These are phyloP conservation scores for Scaptomyza polygonia DNA, from an alignment of 2,888 invertebrate genomes.

Conservation along the genomic window DNA sequence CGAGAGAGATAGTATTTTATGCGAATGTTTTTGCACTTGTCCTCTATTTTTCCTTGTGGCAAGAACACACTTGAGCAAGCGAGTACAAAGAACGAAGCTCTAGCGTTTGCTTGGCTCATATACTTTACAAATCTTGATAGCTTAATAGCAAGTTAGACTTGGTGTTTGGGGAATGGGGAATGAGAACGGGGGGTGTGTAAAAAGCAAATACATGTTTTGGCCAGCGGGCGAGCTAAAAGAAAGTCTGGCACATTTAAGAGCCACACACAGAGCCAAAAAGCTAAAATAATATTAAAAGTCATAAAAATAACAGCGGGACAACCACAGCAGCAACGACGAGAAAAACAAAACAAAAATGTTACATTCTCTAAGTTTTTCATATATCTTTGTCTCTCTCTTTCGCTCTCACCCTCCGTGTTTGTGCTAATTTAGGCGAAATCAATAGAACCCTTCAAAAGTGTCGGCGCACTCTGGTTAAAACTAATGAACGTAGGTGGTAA, in stretches of 20 bases:
- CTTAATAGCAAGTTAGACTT: constrained; percentile 67
- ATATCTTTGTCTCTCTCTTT: constrained; percentile 7
- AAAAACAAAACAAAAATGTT: constrained; percentile 13
- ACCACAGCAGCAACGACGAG: constrained; percentile 19
- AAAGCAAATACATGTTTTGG: constrained; percentile 78
- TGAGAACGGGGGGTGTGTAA: constrained; percentile 17
- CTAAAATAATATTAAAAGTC: constrained; percentile 71
- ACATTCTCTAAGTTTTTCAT: constrained; percentile 22
- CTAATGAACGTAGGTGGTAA: constrained; percentile 64
- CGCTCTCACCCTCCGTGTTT: constrained; percentile 19
- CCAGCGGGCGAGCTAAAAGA: constrained; percentile 62
- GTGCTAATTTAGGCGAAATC: constrained; percentile 80
- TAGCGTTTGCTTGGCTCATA: constrained; percentile 76
- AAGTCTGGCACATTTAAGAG: constrained; percentile 60
- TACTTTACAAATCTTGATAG: constrained; percentile 82
- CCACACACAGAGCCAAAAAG: constrained; percentile 55
- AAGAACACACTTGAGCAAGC: constrained; percentile 53
- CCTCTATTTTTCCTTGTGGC: background rate
- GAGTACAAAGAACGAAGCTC: constrained; percentile 51
- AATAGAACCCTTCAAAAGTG: constrained; percentile 57
- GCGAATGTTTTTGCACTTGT: constrained; percentile 26
- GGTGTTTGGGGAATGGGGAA: background rate
- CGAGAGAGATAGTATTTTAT: constrained; percentile 75
- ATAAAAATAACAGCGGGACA: constrained; percentile 73
- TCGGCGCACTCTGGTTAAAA: constrained; percentile 33